Conservation (phyloP, 2,797 vertebrate species). For the Linurgus olivaceus region DNA sequence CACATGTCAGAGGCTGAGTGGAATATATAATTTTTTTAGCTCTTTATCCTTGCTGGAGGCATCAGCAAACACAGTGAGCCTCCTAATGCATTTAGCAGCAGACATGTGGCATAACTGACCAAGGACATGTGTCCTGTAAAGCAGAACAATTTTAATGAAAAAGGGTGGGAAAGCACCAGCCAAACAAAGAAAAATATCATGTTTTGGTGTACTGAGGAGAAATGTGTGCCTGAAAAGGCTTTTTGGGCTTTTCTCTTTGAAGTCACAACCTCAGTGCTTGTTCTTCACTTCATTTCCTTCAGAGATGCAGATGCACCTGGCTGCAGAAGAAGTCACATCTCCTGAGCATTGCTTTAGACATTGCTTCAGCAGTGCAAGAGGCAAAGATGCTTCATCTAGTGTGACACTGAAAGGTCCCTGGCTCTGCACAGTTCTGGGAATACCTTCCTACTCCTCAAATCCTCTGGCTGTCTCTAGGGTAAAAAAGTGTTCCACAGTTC, state of each 20-base stretch:
- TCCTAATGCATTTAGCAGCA: not conserved
- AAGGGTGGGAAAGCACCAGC: not conserved
- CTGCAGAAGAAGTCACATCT: not conserved
- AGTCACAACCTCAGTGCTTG: not conserved
- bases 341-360: not conserved
- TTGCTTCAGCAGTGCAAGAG: not conserved
- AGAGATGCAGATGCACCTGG: not conserved
- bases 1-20: not conserved
- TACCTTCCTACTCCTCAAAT: not conserved
- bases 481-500: not conserved
- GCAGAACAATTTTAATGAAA: not conserved
- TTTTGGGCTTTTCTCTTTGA: not conserved
- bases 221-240: not conserved
- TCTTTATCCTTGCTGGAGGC: constrained; percentile 11
- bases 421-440: not conserved
- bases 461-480: not conserved
- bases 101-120: not conserved
- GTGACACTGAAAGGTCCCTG: not conserved
- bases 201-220: not conserved
- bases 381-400: not conserved
- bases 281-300: not conserved
- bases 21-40: not conserved
- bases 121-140: not conserved
- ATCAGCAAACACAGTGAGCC: not conserved
- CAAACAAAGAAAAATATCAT: not conserved